Percentiles rank a stretch among this genome's conserved stretches.
phyloP scores from a whole-genome alignment of 1,140 invertebrate species.

The Drosophila busckii region DNA sequence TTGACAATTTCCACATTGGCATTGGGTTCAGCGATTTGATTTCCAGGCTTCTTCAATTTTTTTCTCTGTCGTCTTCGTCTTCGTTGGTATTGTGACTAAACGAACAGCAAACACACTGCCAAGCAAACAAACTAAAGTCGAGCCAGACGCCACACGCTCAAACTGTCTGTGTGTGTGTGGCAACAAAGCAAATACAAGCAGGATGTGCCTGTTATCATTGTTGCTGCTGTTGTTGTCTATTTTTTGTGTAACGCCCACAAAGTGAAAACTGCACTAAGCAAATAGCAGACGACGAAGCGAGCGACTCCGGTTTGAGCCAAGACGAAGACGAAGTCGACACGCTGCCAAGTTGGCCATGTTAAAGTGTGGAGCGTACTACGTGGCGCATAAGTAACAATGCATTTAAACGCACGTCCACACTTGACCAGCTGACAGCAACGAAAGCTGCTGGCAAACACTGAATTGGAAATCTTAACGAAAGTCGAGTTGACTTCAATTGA shows the following conservation, averaged over 20 bases:
- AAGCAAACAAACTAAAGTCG: conserved; percentile 32
- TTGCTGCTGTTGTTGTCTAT: conserved; percentile 9
- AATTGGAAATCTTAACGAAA: not conserved
- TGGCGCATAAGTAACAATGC: conserved; percentile 71
- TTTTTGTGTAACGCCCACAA: conserved; percentile 30
- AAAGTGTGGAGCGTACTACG: conserved; percentile 51
- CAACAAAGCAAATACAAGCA: conserved; percentile 47
- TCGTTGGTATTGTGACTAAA: conserved; percentile 52
- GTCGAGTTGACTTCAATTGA: conserved; percentile 35
- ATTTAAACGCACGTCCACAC: conserved; percentile 69
- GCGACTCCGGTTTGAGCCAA: not conserved
- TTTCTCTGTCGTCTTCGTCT: conserved; percentile 52
- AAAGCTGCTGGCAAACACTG: not conserved
- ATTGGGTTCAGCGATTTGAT: conserved; percentile 57
- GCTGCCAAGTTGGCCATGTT: conserved; percentile 42
- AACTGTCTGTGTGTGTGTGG: conserved; percentile 41
- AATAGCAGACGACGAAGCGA: conserved; percentile 29
- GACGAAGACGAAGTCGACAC: conserved; percentile 17
- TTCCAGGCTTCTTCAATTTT: no score
- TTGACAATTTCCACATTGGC: conserved; percentile 78
- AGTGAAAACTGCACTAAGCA: conserved; percentile 54
- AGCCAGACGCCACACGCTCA: no score
- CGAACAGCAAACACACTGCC: conserved; percentile 60
- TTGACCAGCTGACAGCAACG: conserved; percentile 45
- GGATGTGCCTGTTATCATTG: conserved; percentile 20